Percentiles rank a stretch among this genome's conserved stretches.
phyloP scores from a whole-genome alignment of 2,113 vertebrate genomes.

The Todiramphus saurophagus region DNA sequence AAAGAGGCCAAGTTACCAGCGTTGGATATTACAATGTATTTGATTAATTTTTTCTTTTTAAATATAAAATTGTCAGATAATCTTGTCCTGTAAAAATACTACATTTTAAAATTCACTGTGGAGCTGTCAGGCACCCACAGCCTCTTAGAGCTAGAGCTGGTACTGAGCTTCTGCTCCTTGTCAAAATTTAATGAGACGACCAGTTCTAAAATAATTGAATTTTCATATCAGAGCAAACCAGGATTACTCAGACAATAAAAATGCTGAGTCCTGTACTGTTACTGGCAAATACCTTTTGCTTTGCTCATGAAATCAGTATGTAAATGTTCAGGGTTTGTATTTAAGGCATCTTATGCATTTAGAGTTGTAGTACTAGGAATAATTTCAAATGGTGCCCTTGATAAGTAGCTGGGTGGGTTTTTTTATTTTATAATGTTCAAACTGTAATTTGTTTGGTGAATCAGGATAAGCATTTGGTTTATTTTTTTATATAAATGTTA shows the following conservation, averaged over 20 bases:
- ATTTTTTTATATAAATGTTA: slow-evolving; percentile 96
- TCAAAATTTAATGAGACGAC: slow-evolving; percentile 98
- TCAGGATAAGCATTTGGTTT: slow-evolving; percentile 98
- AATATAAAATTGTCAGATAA: slow-evolving; percentile 98
- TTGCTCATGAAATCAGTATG: slow-evolving; percentile 99
- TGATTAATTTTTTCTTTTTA: slow-evolving; percentile 96
- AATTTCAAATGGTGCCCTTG: slow-evolving; percentile 95
- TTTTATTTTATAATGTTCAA: slow-evolving; percentile 84
- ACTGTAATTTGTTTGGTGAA: slow-evolving; percentile 99
- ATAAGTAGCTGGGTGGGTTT: slow-evolving; percentile 85
- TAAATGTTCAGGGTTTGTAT: slow-evolving; percentile 98
- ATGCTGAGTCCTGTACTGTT: slow-evolving; percentile 99
- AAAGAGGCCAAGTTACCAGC: slow-evolving; percentile 77
- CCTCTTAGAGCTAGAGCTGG: slow-evolving; percentile 89
- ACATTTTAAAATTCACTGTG: slow-evolving; percentile 92
- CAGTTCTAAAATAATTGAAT: slow-evolving; percentile 99
- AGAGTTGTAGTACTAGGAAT: slow-evolving; percentile 95
- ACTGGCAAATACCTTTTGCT: slow-evolving; percentile 99
- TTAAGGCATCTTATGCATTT: slow-evolving; percentile 99
- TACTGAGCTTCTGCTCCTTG: slow-evolving; percentile 91
- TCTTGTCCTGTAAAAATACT: slow-evolving; percentile 95
- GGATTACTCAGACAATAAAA: slow-evolving; percentile 99
- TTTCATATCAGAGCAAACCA: slow-evolving; percentile 99
- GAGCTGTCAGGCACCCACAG: slow-evolving; percentile 93
- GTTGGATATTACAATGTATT: slow-evolving; percentile 92